Percentiles rank a stretch among this genome's conserved stretches.
Conservation (phyloP, 2,888 invertebrate genomes). For the Scaptomyza cyrtandrae region DNA sequence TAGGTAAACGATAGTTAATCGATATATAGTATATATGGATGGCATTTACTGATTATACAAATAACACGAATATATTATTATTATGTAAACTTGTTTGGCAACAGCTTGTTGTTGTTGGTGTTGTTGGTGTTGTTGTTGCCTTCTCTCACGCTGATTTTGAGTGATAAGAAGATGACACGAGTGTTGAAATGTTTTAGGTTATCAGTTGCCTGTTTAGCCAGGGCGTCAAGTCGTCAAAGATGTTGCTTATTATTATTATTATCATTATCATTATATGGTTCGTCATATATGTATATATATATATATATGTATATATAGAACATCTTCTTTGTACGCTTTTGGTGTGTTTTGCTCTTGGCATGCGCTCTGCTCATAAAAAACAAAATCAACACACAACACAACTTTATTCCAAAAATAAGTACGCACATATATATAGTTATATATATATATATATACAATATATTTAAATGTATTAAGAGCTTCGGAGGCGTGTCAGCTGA, state of each 20-base stretch:
- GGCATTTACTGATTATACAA: not conserved
- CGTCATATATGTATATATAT: not conserved
- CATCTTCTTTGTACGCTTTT: not conserved
- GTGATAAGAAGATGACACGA: constrained; percentile 46
- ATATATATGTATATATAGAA: not conserved
- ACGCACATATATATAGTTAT: not conserved
- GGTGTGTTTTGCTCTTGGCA: not conserved
- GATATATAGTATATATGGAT: not conserved
- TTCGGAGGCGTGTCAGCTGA: not conserved
- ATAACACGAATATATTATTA: not conserved
- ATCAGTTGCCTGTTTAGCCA: constrained; percentile 36
- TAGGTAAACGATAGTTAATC: not conserved
- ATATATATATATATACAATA: not conserved
- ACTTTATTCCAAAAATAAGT: not conserved
- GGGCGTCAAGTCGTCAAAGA: constrained; percentile 52
- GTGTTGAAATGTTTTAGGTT: constrained; percentile 41
- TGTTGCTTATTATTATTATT: constrained; percentile 38
- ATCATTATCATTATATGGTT: constrained; percentile 28
- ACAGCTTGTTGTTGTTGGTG: not conserved
- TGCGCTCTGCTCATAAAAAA: not conserved
- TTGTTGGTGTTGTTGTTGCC: not conserved
- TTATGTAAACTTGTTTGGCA: constrained; percentile 1
- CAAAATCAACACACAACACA: not conserved
- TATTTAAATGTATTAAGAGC: not conserved
- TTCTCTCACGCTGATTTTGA: constrained; percentile 30